A percentile compares a stretch with the other conserved stretches of the same genome.
phyloP scores from a whole-genome alignment of 2,797 vertebrate genomes.

The Gobio occitaniae region DNA sequence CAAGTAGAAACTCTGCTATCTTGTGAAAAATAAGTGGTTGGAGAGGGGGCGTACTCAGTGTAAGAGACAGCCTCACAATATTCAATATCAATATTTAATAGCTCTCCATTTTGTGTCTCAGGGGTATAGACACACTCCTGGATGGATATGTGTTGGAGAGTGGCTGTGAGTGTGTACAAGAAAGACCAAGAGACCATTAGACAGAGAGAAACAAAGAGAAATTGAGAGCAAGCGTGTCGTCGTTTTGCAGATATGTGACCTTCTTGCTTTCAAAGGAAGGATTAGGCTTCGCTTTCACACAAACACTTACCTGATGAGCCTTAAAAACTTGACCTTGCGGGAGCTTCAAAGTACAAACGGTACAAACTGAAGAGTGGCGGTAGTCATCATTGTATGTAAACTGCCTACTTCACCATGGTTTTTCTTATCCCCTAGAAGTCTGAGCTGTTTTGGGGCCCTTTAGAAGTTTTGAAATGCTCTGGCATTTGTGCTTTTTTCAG shows the following conservation, averaged over 20 bases:
- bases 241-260: conserved; percentile 43
- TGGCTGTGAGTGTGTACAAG: conserved; percentile 41
- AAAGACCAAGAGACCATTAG: conserved; percentile 26
- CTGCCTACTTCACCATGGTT: not conserved
- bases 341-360: conserved; percentile 39
- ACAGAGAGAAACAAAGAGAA: conserved; percentile 19
- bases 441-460: too few relatives aligned
- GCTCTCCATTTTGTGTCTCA: conserved; percentile 54
- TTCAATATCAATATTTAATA: conserved; percentile 58
- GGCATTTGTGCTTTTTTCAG: too few relatives aligned
- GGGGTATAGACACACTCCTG: conserved; percentile 40
- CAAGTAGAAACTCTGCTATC: conserved; percentile 41
- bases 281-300: conserved; percentile 51
- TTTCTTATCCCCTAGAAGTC: not conserved
- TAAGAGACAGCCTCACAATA: conserved; percentile 51
- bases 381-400: conserved; percentile 54
- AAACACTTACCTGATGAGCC: conserved; percentile 59
- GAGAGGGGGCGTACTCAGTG: conserved; percentile 30
- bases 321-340: conserved; percentile 48
- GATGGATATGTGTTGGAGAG: conserved; percentile 42
- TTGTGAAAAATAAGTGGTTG: conserved; percentile 49
- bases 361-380: conserved; percentile 23
- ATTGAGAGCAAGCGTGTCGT: conserved; percentile 29
- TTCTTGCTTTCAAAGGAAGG: conserved; percentile 43
- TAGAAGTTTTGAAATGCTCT: too few relatives aligned